Evolutionary conservation across 2,797 vertebrate genomes (phyloP), one percentile per base, ranked within the genome.

Genomic region (Tokudaia tokunoshimensis): DNA sequence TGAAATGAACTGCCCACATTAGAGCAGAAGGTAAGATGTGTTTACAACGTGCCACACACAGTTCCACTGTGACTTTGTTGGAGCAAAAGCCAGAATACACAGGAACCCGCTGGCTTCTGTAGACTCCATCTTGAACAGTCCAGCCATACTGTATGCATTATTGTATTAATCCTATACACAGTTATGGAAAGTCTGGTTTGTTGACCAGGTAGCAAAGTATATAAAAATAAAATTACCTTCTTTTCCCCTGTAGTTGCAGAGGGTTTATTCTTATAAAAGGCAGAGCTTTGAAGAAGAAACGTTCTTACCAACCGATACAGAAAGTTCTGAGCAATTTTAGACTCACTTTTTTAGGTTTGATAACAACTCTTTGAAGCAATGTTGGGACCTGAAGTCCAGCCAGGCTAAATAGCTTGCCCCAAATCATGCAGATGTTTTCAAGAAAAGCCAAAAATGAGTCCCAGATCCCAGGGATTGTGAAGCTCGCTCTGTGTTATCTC

Each of bases 391-490:
- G 92, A 61, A 37, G 86, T 83, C 50, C 50, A 89, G 44, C 92
- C 90, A 93, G 87, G 50, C 76, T 84, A 67, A 93, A 81, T 70
- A 85, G 75, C 57, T 90, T 83, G 57, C 34, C 29, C 76, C 52
- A 79, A 74, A 82, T 87, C 61, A 63, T 41, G 55, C 26, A 76
- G 59, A 44, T 47, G 41, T 90, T 87, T 94, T 76, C 47, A 90
- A 94, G 76, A 90, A 83, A 88, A 88, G 75, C 24, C 79, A 50
- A 22, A 76, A 88, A 94, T 59, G 24, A 92, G 55, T 75, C n/a
- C 72, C 41, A 76, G 81, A 72, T 70, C 19, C 74, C 57, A 17
- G 11, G 31, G 50, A 81, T 47, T 76, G 31, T n/a, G 34, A 70
- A 37, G 67, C 34, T 29, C 3, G 20, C 11, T 82, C 74, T 92